These are phyloP conservation scores for Macrobrachium nipponense DNA, from an alignment of 1,140 invertebrate genomes.

Conservation along the genomic window DNA sequence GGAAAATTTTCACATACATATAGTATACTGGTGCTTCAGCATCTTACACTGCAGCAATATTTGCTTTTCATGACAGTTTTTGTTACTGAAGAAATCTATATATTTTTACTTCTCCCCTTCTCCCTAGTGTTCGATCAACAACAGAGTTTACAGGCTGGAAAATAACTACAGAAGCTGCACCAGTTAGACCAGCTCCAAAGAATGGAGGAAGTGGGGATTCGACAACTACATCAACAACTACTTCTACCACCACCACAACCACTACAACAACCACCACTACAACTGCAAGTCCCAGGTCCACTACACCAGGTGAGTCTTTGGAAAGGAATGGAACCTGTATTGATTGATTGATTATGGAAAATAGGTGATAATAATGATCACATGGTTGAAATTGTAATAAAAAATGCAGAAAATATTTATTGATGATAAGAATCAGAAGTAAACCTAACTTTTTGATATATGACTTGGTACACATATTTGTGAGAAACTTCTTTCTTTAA, in stretches of 20 bases:
- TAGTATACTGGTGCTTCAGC: too few relatives aligned
- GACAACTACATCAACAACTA: conserved; percentile 70
- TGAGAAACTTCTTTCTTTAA: too few relatives aligned
- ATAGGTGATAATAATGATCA: neutral
- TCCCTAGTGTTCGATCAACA: conserved; percentile 61
- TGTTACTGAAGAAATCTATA: neutral
- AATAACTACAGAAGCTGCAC: conserved; percentile 82
- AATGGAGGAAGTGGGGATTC: neutral
- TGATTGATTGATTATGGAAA: neutral
- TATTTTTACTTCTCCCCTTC: neutral
- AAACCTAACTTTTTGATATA: too few relatives aligned
- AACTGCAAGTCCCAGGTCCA: conserved; percentile 70
- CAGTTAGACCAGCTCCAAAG: conserved; percentile 76
- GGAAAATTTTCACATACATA: too few relatives aligned
- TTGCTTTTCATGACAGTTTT: neutral
- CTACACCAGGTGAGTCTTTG: conserved; percentile 60
- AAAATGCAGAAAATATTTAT: too few relatives aligned
- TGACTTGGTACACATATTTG: too few relatives aligned
- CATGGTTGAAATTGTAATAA: too few relatives aligned
- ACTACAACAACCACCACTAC: conserved; percentile 81
- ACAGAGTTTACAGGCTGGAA: conserved; percentile 72
- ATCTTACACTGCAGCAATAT: neutral
- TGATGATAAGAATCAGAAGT: too few relatives aligned
- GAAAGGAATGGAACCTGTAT: neutral
- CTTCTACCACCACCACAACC: conserved; percentile 72